Percentiles rank a stretch among this genome's conserved stretches.
These are phyloP conservation scores for Crepidodera aurea DNA, from an alignment of 2,888 invertebrate genomes.

Conservation along the genomic window DNA sequence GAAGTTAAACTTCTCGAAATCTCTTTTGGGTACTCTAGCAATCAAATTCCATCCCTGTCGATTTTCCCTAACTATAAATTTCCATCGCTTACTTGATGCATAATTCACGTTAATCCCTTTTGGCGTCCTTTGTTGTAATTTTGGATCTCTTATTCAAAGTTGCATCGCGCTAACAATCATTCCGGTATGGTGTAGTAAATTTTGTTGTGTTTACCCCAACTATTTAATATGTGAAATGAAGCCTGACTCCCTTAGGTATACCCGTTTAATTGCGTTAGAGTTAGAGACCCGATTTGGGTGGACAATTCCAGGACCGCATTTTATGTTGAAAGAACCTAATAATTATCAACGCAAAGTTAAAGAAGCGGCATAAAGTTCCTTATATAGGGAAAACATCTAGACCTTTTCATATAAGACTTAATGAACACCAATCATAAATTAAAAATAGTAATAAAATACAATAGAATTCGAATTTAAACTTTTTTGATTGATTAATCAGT, in stretches of 20 bases:
- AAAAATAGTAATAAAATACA: too few relatives aligned
- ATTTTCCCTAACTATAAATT: slow-evolving; percentile 10
- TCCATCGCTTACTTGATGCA: slow-evolving; percentile 14
- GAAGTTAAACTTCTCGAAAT: slow-evolving; percentile 1
- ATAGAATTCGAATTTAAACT: too few relatives aligned
- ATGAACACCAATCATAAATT: too few relatives aligned
- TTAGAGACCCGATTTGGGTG: slow-evolving; percentile 29
- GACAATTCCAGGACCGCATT: slow-evolving; percentile 22
- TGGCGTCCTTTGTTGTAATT: slow-evolving; percentile 30
- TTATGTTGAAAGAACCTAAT: too few relatives aligned
- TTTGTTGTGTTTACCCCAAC: slow-evolving; percentile 43
- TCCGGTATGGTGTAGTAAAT: slow-evolving; percentile 28
- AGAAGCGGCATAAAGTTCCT: too few relatives aligned
- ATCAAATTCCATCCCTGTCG: slow-evolving; percentile 6
- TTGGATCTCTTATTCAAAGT: slow-evolving; percentile 30
- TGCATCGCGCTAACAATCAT: slow-evolving; percentile 27
- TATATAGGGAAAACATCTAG: too few relatives aligned
- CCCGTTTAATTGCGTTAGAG: slow-evolving; percentile 37
- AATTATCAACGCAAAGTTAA: too few relatives aligned
- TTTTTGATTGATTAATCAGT: too few relatives aligned
- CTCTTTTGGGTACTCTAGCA: neutral
- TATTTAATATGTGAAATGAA: slow-evolving; percentile 49
- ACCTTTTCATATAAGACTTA: too few relatives aligned
- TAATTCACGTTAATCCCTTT: slow-evolving; percentile 33
- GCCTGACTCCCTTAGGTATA: slow-evolving; percentile 43